Percentiles rank a stretch among this genome's conserved stretches.
These are phyloP conservation scores for Corythornis vintsioides DNA, from an alignment of 2,113 vertebrate genomes.

Conservation along the genomic window DNA sequence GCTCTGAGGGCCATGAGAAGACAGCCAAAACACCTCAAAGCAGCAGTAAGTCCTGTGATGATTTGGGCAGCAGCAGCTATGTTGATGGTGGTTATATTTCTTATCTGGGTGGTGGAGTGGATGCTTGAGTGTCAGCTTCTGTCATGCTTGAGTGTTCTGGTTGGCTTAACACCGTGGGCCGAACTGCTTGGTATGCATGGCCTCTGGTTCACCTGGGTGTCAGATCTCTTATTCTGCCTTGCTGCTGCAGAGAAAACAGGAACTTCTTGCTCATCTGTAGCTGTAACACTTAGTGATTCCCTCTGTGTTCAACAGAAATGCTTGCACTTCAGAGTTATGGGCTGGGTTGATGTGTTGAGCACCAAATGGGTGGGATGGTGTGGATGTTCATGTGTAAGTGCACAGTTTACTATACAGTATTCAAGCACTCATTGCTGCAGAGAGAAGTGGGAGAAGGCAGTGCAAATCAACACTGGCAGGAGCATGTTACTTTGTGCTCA, in stretches of 20 bases:
- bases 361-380: background rate
- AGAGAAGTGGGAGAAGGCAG: background rate
- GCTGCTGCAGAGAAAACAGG: background rate
- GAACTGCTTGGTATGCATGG: background rate
- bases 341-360: background rate
- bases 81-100: background rate
- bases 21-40: slow-evolving; percentile 69
- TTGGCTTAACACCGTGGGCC: background rate
- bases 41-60: slow-evolving; percentile 78
- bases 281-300: background rate
- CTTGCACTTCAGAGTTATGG: background rate
- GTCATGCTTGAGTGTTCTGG: background rate
- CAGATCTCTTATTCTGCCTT: background rate
- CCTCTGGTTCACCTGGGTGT: background rate
- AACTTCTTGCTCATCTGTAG: background rate
- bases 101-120: background rate
- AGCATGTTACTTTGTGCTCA: background rate
- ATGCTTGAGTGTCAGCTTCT: background rate
- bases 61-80: background rate
- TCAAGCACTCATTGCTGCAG: background rate
- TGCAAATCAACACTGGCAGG: background rate
- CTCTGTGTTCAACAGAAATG: background rate
- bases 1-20: slow-evolving; percentile 63
- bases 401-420: background rate
- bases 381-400: background rate